These are phyloP conservation scores for Cryptocephalus moraei DNA, from an alignment of 2,888 invertebrate genomes.

Conservation along the genomic window DNA sequence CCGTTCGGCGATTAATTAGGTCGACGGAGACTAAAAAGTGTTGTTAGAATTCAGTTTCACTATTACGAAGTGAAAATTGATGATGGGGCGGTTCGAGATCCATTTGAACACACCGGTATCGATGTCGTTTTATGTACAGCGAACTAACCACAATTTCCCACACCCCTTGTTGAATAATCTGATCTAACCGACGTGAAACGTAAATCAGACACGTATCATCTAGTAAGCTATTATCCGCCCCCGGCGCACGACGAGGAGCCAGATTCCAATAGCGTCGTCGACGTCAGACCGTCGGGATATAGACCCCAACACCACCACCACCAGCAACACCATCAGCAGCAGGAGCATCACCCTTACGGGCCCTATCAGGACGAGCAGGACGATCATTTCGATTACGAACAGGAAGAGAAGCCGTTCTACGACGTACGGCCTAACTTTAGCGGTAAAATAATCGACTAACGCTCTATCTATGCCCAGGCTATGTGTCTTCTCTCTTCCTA, in stretches of 20 bases:
- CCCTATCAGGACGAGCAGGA: constrained; percentile 6
- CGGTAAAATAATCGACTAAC: constrained; percentile 20
- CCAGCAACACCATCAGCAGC: constrained; percentile 10
- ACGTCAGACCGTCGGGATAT: constrained; percentile 22
- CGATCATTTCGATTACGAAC: constrained; percentile 13
- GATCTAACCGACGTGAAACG: neutral
- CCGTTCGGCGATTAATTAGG: too few species aligned
- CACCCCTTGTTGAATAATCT: too few species aligned
- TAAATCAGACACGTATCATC: constrained; percentile 34
- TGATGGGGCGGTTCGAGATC: too few species aligned
- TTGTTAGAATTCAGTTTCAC: too few species aligned
- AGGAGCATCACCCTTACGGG: too few species aligned
- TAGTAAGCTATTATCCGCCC: constrained; percentile 36
- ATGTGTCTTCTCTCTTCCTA: neutral
- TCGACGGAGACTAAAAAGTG: too few species aligned
- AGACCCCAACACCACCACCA: constrained; percentile 6
- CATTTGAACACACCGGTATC: too few species aligned
- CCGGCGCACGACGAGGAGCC: constrained; percentile 28
- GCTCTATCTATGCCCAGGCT: too few species aligned
- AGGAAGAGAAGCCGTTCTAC: constrained; percentile 10
- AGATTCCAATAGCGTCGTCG: constrained; percentile 35
- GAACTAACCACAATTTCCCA: too few species aligned
- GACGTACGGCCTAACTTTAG: constrained; percentile 20
- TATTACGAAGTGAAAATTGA: too few species aligned
- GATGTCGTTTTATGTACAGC: too few species aligned